Base-by-base conservation (phyloP, 2,113 vertebrate species). In the Phalacrocorax aristotelis region DNA sequence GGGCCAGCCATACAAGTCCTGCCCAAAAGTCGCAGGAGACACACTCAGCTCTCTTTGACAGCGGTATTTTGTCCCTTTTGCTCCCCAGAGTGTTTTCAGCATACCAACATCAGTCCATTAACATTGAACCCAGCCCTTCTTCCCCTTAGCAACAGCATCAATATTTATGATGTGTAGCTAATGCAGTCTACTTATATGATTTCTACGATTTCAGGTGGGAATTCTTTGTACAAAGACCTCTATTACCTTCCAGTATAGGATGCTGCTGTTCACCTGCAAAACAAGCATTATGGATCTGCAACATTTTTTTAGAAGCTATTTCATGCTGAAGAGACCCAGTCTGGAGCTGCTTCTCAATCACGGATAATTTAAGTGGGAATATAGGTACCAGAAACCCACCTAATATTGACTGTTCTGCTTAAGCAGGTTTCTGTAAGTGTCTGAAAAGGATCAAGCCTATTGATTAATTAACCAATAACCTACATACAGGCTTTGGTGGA, bases 81-180 rank as follows among this genome's bases (percentile, higher is more conserved):
- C 83, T 94, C 94, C 78, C 89, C 7, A 7, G 92, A 61, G 94
- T 77, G 74, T 69, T 85, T 54, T 69, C 86, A 69, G 86, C 78
- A 60, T 72, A 40, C 78, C 78, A 81, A 62, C 78, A 74, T 27
- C 89, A 68, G 95, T 46, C 93, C 80, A n/a, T 89, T 90, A 82
- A 94, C 87, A 85, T 61, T 83, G 94, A 96, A 96, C 72, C 89
- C 80, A 88, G 57, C 80, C 77, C 92, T 68, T 42, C 95, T 85
- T 49, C 22, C 71, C 74, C 60, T 88, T 79, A 71, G 87, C 80
- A 74, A 93, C 80, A 88, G 81, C 95, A 97, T 98, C 94, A 97
- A 98, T 98, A 98, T 97, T 98, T 96, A 98, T 97, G 96, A 94
- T 96, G 58, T 77, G 86, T 90, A 79, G 96, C 92, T 93, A 87